Conservation (phyloP, 2,888 invertebrate species). For the Petrolisthes manimaculis region DNA sequence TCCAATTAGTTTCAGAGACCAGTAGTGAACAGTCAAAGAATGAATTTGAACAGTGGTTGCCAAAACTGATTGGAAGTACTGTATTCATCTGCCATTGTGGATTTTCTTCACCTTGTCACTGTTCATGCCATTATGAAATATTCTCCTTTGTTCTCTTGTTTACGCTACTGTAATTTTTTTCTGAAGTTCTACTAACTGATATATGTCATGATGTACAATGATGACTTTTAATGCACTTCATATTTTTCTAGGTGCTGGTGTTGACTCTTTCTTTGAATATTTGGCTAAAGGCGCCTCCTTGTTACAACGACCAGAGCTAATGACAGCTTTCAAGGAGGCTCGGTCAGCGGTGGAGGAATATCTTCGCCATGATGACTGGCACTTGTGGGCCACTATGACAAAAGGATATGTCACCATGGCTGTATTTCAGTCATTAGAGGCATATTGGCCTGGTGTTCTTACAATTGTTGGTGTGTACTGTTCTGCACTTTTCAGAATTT, state of each 20-base stretch:
- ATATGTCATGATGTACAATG: too few relatives aligned
- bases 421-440: constrained; percentile 98
- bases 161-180: not conserved
- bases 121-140: not conserved
- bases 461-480: constrained; percentile 78
- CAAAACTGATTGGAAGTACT: too few relatives aligned
- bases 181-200: not conserved
- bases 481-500: too few relatives aligned
- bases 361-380: constrained; percentile 96
- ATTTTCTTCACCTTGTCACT: too few relatives aligned
- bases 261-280: constrained; percentile 98
- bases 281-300: constrained; percentile 95
- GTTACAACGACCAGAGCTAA: constrained; percentile 88
- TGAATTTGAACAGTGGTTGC: too few relatives aligned
- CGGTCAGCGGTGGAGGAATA: constrained; percentile 84
- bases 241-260: constrained; percentile 79
- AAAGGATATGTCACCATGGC: constrained; percentile 95
- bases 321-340: constrained; percentile 90
- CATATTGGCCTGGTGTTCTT: constrained; percentile 97
- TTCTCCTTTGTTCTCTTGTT: not conserved
- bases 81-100: not conserved
- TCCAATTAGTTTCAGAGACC: too few relatives aligned
- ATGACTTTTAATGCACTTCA: not conserved
- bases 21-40: too few relatives aligned
- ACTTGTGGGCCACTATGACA: constrained; percentile 98